phyloP scores from a whole-genome alignment of 2,888 invertebrate species.

The Synanthedon myopaeformis region DNA sequence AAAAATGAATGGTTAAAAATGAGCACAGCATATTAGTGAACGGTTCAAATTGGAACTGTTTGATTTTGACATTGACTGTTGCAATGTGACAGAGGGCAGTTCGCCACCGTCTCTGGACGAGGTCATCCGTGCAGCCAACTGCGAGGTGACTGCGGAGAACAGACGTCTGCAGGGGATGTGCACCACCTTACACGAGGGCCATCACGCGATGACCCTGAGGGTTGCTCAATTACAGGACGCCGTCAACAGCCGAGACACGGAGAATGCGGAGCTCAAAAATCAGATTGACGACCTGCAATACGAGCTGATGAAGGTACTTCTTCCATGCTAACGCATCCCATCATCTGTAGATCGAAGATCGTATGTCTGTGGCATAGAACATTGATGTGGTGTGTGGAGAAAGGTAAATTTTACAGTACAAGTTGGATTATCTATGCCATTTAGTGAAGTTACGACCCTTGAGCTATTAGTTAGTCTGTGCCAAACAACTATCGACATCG shows the following conservation, averaged over 20 bases:
- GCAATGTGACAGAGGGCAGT: conserved; percentile 53
- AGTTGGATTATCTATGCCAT: too few species aligned
- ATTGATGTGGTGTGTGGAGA: too few species aligned
- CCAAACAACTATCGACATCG: too few species aligned
- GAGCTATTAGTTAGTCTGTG: too few species aligned
- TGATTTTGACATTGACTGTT: too few species aligned
- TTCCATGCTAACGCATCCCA: too few species aligned
- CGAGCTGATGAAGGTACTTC: conserved; percentile 80
- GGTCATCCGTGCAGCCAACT: conserved; percentile 85
- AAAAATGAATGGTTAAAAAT: too few species aligned
- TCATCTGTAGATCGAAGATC: too few species aligned
- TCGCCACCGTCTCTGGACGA: conserved; percentile 83
- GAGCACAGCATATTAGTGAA: not conserved
- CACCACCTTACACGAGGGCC: conserved; percentile 91
- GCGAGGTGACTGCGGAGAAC: conserved; percentile 91
- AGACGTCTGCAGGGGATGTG: conserved; percentile 90
- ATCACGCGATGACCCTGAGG: conserved; percentile 91
- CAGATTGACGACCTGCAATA: conserved; percentile 97
- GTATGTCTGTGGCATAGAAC: too few species aligned
- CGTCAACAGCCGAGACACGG: conserved; percentile 91
- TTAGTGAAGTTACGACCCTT: too few species aligned
- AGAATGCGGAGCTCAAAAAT: conserved; percentile 94
- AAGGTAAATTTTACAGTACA: too few species aligned
- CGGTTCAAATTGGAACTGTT: not conserved
- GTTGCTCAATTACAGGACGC: conserved; percentile 90